Evolutionary conservation across 2,113 vertebrate species (phyloP), one percentile per base, ranked within the genome.

Genomic region (Poicephalus meyeri): DNA sequence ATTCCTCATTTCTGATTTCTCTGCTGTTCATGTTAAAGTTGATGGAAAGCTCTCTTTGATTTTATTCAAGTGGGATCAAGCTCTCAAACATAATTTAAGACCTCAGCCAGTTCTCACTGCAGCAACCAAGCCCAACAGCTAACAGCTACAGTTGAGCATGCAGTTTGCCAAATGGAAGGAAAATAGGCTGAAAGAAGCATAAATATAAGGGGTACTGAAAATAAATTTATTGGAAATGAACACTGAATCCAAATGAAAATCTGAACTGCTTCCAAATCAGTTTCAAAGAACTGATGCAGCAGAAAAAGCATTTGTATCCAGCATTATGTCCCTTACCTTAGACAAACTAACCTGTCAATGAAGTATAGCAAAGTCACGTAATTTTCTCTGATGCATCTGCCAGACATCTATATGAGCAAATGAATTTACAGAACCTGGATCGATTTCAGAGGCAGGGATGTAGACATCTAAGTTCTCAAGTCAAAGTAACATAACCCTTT

Each of bases 51-150:
- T 52, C 46, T 64, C 80, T 90, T 73, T 86, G 68, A 88, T 89
- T 95, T 93, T 94, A 64, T 89, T 90, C 50, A 80, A 94, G 77
- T 56, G 58, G 96, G 86, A 93, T 92, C 80, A 93, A 92, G 69
- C 66, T 81, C 86, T 92, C 92, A 96, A 93, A 91, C 24, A 87
- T 88, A 93, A 96, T 95, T 96, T 94, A 96, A 94, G 92, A 84
- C 86, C 73, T 89, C 35, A 92, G 61, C 44, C 70, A 79, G 46
- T 69, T 96, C 88, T 77, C 89, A 63, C 52, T 91, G 65, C 69
- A 81, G 69, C 47, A 84, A 81, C 8, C 14, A 81, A 49, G 31
- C 91, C 95, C 90, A 96, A 92, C 52, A 88, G 49, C 65, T 95
- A 92, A 41, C 55, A 91, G 86, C 61, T 93, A 96, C 20, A 63